phyloP scores from a whole-genome alignment of 2,113 vertebrate species.

The Leptobrachium ailaonicum region DNA sequence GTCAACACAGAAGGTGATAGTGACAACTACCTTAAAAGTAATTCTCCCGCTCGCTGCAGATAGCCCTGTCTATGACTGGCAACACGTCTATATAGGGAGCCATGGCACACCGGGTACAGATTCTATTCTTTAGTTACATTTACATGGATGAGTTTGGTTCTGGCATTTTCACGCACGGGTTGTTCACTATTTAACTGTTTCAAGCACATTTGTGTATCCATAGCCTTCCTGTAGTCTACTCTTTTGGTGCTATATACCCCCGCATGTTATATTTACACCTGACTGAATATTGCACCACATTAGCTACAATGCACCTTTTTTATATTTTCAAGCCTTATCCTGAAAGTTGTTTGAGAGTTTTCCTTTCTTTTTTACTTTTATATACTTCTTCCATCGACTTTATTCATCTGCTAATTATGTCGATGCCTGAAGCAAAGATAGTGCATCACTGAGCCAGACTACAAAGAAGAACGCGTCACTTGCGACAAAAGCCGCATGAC shows the following conservation, averaged over 20 bases:
- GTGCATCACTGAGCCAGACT: conserved; percentile 3
- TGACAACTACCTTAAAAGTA: no score
- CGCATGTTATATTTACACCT: neutral
- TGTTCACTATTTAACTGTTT: no score
- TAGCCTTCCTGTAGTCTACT: no score
- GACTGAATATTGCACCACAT: conserved; percentile 13
- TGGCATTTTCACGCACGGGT: no score
- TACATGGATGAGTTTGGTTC: no score
- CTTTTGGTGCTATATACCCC: neutral
- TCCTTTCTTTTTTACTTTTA: neutral
- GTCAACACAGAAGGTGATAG: no score
- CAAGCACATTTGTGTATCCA: no score
- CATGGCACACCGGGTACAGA: no score
- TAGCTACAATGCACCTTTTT: conserved; percentile 5
- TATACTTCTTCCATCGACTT: neutral
- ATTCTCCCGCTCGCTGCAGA: no score
- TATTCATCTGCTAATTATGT: conserved; percentile 31
- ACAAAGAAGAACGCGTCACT: conserved; percentile 33
- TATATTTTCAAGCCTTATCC: neutral
- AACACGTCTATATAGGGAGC: no score
- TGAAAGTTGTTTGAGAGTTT: neutral
- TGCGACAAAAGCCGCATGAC: conserved; percentile 19
- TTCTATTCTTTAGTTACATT: no score
- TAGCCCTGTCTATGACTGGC: no score
- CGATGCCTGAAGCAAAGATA: conserved; percentile 21